A percentile compares a stretch with the other conserved stretches of the same genome.
Conservation (phyloP, 2,888 invertebrate species). For the Ichneumon xanthorius region DNA sequence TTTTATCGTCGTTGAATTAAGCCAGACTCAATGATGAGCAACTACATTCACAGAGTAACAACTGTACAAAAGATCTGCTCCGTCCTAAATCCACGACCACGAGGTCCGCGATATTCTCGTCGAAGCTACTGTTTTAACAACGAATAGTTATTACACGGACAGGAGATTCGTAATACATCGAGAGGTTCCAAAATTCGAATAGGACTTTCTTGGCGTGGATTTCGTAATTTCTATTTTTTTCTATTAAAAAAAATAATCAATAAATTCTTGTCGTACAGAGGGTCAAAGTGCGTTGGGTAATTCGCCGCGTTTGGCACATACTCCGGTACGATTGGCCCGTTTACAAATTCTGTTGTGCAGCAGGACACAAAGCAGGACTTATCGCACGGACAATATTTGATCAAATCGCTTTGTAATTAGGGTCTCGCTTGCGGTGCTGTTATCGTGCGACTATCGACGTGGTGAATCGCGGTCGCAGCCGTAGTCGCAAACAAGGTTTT, state of each 20-base stretch:
- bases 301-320: slow-evolving; percentile 61
- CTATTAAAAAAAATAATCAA: neutral
- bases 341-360: slow-evolving; percentile 18
- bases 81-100: neutral
- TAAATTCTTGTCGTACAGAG: neutral
- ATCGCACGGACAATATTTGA: slow-evolving; percentile 50
- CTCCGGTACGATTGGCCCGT: slow-evolving; percentile 46
- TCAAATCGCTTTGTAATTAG: slow-evolving; percentile 34
- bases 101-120: slow-evolving; percentile 29
- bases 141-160: slow-evolving; percentile 44
- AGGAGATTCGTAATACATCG: slow-evolving; percentile 41
- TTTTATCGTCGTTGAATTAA: slow-evolving; percentile 28
- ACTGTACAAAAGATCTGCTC: slow-evolving; percentile 13
- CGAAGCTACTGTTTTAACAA: slow-evolving; percentile 45
- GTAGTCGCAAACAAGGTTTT: slow-evolving; percentile 39
- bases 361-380: slow-evolving; percentile 8
- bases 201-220: neutral
- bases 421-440: slow-evolving; percentile 38
- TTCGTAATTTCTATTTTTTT: neutral
- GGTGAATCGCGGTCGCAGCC: slow-evolving; percentile 9
- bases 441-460: slow-evolving; percentile 43
- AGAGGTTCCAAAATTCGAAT: slow-evolving; percentile 48
- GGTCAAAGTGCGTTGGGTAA: slow-evolving; percentile 28
- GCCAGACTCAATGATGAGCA: slow-evolving; percentile 24
- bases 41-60: slow-evolving; percentile 55